Conservation (phyloP, 2,888 invertebrate species). For the Acanthosoma haemorrhoidale region DNA sequence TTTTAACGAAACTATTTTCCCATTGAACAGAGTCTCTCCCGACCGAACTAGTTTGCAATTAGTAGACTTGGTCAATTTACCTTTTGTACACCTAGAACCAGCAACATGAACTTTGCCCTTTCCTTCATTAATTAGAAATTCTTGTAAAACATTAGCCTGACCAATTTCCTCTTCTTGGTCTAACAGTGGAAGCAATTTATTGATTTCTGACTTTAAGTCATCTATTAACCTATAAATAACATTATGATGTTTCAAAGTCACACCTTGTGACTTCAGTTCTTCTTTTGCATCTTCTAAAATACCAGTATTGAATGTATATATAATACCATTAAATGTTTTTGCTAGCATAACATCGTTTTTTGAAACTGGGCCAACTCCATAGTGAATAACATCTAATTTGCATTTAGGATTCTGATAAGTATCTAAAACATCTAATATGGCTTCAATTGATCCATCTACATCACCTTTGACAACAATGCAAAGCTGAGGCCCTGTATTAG, state of each 20-base stretch:
- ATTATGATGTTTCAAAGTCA: constrained; percentile 67
- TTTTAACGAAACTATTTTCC: constrained; percentile 67
- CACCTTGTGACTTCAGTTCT: background rate
- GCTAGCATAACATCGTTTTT: constrained; percentile 81
- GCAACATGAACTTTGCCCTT: constrained; percentile 78
- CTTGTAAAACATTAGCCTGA: constrained; percentile 77
- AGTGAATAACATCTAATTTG: constrained; percentile 77
- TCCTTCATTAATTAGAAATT: constrained; percentile 74
- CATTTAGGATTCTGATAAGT: constrained; percentile 75
- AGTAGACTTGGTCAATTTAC: constrained; percentile 62
- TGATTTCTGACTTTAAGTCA: constrained; percentile 75
- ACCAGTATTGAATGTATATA: constrained; percentile 85
- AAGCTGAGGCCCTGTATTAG: constrained; percentile 41
- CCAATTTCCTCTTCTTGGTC: constrained; percentile 76
- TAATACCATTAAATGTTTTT: constrained; percentile 65
- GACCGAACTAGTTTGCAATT: constrained; percentile 63
- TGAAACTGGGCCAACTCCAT: constrained; percentile 81
- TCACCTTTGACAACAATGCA: constrained; percentile 68
- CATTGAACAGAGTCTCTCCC: constrained; percentile 62
- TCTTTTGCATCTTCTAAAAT: constrained; percentile 41
- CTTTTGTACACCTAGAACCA: constrained; percentile 79
- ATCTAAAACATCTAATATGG: constrained; percentile 82
- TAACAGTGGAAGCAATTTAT: constrained; percentile 60
- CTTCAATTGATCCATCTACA: constrained; percentile 94
- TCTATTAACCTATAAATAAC: constrained; percentile 92